phyloP scores from a whole-genome alignment of 2,113 vertebrate species.

The Oncorhynchus masou region DNA sequence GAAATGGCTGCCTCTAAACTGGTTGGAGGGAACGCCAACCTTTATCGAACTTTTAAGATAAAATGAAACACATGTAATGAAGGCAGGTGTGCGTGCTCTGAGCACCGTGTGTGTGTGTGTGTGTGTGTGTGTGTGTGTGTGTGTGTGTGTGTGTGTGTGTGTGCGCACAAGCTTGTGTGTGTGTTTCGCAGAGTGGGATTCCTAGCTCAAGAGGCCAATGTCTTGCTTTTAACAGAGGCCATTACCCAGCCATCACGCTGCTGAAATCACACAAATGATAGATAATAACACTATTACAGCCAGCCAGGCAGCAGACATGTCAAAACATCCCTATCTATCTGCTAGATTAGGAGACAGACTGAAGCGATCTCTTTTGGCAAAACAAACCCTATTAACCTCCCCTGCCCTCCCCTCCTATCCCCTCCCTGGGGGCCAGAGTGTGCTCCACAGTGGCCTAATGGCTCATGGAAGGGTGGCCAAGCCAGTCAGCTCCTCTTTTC shows the following conservation, averaged over 20 bases:
- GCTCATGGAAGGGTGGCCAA: neutral
- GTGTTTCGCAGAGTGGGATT: neutral
- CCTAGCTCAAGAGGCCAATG: neutral
- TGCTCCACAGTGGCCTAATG: neutral
- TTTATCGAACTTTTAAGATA: neutral
- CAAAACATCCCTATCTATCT: constrained; percentile 12
- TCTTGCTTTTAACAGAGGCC: neutral
- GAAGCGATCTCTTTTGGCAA: constrained; percentile 16
- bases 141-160: neutral
- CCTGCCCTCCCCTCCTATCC: neutral
- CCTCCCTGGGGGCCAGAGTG: neutral
- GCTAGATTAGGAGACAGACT: constrained; percentile 4
- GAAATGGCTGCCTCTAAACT: neutral
- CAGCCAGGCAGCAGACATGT: constrained; percentile 2
- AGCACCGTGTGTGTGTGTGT: neutral
- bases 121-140: neutral
- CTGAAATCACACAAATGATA: constrained; percentile 11
- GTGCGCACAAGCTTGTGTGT: neutral
- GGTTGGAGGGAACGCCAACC: neutral
- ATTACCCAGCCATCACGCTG: neutral
- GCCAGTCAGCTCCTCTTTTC: neutral
- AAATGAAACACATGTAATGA: neutral
- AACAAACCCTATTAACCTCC: neutral
- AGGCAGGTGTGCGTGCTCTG: neutral
- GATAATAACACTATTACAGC: constrained; percentile 22